Conservation (phyloP, 2,113 vertebrate genomes). For the Tachysurus fulvidraco region DNA sequence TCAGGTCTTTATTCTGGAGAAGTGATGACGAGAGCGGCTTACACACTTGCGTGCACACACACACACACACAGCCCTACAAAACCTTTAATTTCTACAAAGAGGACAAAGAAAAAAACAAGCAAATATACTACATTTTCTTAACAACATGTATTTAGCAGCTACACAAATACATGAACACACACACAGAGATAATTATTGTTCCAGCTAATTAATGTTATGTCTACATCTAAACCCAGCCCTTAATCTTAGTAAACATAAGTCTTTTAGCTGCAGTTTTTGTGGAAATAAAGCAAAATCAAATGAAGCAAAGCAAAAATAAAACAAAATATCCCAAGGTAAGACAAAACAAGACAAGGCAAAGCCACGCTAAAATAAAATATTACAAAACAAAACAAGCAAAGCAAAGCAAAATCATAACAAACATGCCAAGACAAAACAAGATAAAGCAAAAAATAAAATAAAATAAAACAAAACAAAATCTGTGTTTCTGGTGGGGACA, state of each 20-base stretch:
- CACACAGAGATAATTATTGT: background rate
- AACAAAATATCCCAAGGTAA: background rate
- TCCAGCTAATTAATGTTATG: background rate
- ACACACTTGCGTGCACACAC: conserved; percentile 56
- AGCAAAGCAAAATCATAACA: too few species aligned
- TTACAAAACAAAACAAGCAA: too few species aligned
- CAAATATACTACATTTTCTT: background rate
- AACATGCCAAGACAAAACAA: too few species aligned
- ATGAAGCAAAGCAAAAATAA: background rate
- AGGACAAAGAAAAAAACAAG: conserved; percentile 23
- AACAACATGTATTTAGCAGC: background rate
- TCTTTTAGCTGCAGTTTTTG: background rate
- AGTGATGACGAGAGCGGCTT: conserved; percentile 53
- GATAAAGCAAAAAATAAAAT: too few species aligned
- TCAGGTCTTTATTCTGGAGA: conserved; percentile 49
- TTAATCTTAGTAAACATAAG: background rate
- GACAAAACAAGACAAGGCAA: too few species aligned
- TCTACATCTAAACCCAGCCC: background rate
- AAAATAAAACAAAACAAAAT: background rate
- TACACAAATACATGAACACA: conserved; percentile 50
- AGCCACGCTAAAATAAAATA: too few species aligned
- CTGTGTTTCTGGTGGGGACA: background rate
- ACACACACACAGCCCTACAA: conserved; percentile 22
- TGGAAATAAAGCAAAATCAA: background rate
- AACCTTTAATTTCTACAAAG: conserved; percentile 62